phyloP scores from a whole-genome alignment of 2,888 invertebrate genomes.

The Itoplectis maculator region DNA sequence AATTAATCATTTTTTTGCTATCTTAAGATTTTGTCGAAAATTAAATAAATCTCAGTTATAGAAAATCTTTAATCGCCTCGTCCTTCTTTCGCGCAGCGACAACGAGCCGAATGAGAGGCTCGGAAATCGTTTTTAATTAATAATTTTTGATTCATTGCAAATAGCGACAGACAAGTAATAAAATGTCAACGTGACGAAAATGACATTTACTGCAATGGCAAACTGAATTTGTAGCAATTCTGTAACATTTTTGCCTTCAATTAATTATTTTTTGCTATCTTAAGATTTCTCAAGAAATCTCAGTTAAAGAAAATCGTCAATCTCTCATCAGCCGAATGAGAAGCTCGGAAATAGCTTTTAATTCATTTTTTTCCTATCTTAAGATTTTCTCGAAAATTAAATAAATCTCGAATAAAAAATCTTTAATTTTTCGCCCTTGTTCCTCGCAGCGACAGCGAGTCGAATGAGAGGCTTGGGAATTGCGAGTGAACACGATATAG shows the following conservation, averaged over 20 bases:
- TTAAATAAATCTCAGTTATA: not conserved
- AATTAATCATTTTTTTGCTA: no score
- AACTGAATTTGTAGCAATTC: no score
- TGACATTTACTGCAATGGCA: not conserved
- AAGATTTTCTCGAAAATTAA: no score
- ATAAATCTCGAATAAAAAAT: no score
- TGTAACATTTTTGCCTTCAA: no score
- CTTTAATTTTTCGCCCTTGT: not conserved
- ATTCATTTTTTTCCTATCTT: no score
- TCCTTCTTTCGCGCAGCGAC: not conserved
- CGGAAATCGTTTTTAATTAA: no score
- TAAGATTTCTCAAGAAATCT: no score
- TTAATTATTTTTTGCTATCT: no score
- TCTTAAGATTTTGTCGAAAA: no score
- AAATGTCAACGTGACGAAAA: not conserved
- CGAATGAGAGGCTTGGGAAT: slow-evolving; percentile 48
- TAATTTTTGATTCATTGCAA: slow-evolving; percentile 48
- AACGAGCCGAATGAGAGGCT: slow-evolving; percentile 58
- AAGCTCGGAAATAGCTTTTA: not conserved
- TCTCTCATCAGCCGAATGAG: slow-evolving; percentile 47
- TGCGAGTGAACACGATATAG: no score
- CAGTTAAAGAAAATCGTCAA: not conserved
- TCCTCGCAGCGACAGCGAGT: slow-evolving; percentile 39
- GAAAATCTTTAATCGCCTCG: not conserved
- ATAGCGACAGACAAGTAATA: no score